phyloP scores from a whole-genome alignment of 2,797 vertebrate genomes.

The Onychomys torridus region DNA sequence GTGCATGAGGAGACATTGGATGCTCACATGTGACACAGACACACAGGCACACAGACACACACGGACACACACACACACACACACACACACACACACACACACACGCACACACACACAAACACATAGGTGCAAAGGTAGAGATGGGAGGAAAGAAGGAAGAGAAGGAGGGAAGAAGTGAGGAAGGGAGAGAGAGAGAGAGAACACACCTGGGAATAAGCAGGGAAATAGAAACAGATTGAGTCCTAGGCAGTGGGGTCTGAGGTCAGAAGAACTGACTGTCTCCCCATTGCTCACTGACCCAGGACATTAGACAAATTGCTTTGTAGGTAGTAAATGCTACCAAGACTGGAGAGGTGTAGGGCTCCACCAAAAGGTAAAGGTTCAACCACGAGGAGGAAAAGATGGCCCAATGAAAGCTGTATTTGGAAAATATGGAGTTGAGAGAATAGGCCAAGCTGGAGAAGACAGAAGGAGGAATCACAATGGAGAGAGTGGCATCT shows the following conservation, averaged over 20 bases:
- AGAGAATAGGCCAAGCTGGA: neutral
- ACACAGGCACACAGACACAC: neutral
- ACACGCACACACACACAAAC: neutral
- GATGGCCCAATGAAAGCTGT: neutral
- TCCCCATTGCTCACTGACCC: neutral
- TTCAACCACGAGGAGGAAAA: neutral
- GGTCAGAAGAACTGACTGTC: neutral
- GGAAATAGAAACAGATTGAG: neutral
- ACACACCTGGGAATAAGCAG: neutral
- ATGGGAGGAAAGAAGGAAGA: neutral
- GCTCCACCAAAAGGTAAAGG: neutral
- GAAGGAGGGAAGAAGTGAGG: too few relatives aligned
- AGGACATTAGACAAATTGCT: neutral
- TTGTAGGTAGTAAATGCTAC: neutral
- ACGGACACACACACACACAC: fast-evolving
- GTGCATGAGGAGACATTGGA: neutral
- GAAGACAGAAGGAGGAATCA: neutral
- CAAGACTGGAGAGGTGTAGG: fast-evolving
- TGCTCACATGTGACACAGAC: neutral
- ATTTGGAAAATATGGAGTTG: neutral
- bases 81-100: too few relatives aligned
- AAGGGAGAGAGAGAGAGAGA: neutral
- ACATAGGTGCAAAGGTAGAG: neutral
- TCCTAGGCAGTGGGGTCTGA: neutral
- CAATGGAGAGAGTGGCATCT: neutral